Conservation (phyloP, 2,888 invertebrate genomes). For the Patella pellucida region DNA sequence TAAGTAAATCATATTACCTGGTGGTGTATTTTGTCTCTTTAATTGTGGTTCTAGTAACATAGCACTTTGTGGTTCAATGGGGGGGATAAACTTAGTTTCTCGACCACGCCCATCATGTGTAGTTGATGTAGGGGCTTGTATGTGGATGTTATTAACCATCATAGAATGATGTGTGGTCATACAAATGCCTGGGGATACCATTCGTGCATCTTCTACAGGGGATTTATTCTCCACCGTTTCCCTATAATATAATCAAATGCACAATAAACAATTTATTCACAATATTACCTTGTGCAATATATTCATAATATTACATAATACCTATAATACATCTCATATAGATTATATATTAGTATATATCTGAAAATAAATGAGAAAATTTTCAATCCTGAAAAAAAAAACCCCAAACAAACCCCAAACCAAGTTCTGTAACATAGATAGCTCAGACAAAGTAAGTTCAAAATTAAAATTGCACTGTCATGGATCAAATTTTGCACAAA, state of each 20-base stretch:
- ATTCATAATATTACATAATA: too few species aligned
- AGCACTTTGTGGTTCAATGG: conserved; percentile 23
- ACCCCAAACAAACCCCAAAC: too few species aligned
- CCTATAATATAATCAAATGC: conserved; percentile 21
- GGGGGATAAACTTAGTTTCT: conserved; percentile 28
- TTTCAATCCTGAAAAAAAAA: too few species aligned
- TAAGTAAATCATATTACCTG: conserved; percentile 3
- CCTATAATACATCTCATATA: too few species aligned
- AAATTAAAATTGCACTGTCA: too few species aligned
- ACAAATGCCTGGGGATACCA: conserved; percentile 47
- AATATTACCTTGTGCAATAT: too few species aligned
- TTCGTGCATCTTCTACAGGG: conserved; percentile 37
- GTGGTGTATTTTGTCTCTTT: conserved; percentile 16
- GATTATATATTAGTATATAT: too few species aligned
- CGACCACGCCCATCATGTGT: conserved; percentile 43
- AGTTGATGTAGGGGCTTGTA: conserved; percentile 56
- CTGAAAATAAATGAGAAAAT: too few species aligned
- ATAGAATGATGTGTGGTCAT: conserved; percentile 40
- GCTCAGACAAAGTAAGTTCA: too few species aligned
- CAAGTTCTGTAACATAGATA: too few species aligned
- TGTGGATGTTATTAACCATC: conserved; percentile 26
- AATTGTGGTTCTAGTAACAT: conserved; percentile 9
- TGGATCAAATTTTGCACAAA: too few species aligned
- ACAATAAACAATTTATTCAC: too few species aligned
- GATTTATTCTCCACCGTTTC: conserved; percentile 31